phyloP scores from a whole-genome alignment of 2,113 vertebrate genomes.

The Leptobrachium ailaonicum region DNA sequence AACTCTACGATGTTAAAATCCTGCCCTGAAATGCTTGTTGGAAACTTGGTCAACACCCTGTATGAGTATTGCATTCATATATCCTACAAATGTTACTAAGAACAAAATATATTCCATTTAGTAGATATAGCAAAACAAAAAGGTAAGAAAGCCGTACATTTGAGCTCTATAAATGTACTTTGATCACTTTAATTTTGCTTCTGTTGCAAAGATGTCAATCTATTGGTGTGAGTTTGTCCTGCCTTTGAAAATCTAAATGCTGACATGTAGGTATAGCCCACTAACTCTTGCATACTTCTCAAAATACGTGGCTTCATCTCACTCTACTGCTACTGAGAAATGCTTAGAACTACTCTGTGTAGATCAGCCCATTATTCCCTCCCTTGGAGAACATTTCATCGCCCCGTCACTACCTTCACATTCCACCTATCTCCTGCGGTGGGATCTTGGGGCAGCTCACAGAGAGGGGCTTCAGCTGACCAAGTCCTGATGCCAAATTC shows the following conservation, averaged over 20 bases:
- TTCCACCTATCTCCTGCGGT: slow-evolving; percentile 44
- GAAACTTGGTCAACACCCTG: background rate
- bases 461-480: slow-evolving; percentile 35
- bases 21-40: background rate
- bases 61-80: background rate
- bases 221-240: background rate
- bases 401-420: slow-evolving; percentile 36
- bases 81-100: background rate
- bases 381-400: slow-evolving; percentile 38
- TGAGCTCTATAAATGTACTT: too few relatives aligned
- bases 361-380: slow-evolving; percentile 36
- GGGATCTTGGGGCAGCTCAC: slow-evolving; percentile 38
- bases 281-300: background rate
- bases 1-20: too few relatives aligned
- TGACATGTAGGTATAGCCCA: background rate
- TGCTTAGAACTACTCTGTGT: slow-evolving; percentile 17
- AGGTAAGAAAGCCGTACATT: background rate
- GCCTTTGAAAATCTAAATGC: slow-evolving; percentile 6
- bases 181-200: too few relatives aligned
- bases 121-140: background rate
- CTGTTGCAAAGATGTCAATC: background rate
- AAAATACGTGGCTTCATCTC: background rate
- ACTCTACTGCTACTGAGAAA: background rate
- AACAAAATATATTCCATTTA: background rate
- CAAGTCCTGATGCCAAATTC: slow-evolving; percentile 36